phyloP scores from a whole-genome alignment of 2,888 invertebrate genomes.

The Luperina nickerlii region DNA sequence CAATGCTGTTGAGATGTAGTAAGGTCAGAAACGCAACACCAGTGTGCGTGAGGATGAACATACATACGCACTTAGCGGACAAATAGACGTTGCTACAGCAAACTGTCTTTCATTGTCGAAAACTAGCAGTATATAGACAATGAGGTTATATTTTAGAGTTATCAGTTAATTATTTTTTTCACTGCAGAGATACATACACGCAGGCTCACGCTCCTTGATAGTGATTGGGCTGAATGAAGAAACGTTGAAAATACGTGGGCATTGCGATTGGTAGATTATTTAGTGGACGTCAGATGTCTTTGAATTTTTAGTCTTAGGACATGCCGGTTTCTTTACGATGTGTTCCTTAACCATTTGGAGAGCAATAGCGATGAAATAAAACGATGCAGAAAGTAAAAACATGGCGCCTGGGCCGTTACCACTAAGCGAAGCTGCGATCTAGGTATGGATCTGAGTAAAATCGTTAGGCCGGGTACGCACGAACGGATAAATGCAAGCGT shows the following conservation, averaged over 20 bases:
- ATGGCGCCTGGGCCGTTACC: too few species aligned
- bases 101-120: neutral
- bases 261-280: neutral
- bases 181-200: too few species aligned
- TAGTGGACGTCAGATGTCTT: neutral
- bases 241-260: too few species aligned
- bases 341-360: neutral
- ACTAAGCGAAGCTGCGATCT: too few species aligned
- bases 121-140: neutral
- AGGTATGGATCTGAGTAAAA: constrained; percentile 71
- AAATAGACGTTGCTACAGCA: neutral
- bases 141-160: too few species aligned
- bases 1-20: neutral
- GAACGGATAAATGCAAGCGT: constrained; percentile 53
- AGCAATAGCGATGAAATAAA: neutral
- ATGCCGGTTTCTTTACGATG: too few species aligned
- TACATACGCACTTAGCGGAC: constrained; percentile 1
- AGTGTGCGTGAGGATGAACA: neutral
- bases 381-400: too few species aligned
- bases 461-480: constrained; percentile 71
- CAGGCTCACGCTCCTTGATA: too few species aligned
- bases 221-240: too few species aligned
- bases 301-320: too few species aligned
- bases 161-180: too few species aligned
- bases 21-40: neutral